Conservation (phyloP, 2,797 vertebrate genomes). For the Myotis daubentonii region DNA sequence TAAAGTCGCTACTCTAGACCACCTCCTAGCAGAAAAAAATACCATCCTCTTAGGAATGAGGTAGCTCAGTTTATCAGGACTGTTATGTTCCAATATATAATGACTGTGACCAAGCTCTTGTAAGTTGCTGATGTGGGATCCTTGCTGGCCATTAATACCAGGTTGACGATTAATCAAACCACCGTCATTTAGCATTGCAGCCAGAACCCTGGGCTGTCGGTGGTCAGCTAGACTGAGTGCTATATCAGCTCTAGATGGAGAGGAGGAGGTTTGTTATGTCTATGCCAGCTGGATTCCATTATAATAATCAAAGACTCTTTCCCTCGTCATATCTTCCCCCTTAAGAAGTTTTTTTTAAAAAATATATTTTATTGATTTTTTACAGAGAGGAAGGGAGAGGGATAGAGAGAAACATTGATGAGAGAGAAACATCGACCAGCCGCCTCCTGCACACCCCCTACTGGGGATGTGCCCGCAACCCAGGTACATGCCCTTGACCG, state of each 20-base stretch:
- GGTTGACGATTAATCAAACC: slow-evolving; percentile 63
- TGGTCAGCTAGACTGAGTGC: slow-evolving; percentile 37
- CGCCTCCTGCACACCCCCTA: no score
- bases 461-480: no score
- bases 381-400: no score
- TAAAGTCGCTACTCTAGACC: neutral
- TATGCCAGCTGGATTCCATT: slow-evolving; percentile 56
- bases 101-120: slow-evolving; percentile 40
- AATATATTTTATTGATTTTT: no score
- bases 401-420: no score
- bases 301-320: slow-evolving; percentile 51
- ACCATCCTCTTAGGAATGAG: neutral
- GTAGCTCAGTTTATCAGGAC: neutral
- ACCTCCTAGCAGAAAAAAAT: slow-evolving; percentile 20
- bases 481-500: no score
- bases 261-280: neutral
- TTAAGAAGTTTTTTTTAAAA: slow-evolving; percentile 22
- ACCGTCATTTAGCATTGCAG: slow-evolving; percentile 29
- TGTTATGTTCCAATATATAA: neutral
- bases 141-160: slow-evolving; percentile 47
- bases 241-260: slow-evolving; percentile 17
- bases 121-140: slow-evolving; percentile 42
- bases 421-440: no score
- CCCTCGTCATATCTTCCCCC: neutral
- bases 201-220: neutral